A percentile compares a stretch with the other conserved stretches of the same genome.
Conservation (phyloP, 2,888 invertebrate species). For the Lacanobia wlatinum region DNA sequence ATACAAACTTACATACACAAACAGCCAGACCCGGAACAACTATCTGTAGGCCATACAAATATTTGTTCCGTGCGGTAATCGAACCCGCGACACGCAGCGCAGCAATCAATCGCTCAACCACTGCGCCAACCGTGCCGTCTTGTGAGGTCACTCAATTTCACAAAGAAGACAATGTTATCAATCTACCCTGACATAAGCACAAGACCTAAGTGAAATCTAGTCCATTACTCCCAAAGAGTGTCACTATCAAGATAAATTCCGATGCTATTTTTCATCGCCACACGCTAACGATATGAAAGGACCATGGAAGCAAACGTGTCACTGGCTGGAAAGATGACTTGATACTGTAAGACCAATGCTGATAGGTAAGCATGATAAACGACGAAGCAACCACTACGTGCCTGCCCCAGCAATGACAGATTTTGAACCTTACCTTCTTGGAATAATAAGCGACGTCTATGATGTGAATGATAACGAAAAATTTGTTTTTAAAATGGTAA, state of each 20-base stretch:
- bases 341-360: conserved; percentile 75
- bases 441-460: conserved; percentile 63
- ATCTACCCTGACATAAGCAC: conserved; percentile 5
- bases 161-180: conserved; percentile 4
- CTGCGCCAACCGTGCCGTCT: background rate
- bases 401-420: conserved; percentile 62
- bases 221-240: conserved; percentile 28
- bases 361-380: conserved; percentile 82
- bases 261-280: conserved; percentile 63
- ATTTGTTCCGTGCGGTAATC: no score
- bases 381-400: conserved; percentile 72
- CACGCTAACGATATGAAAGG: conserved; percentile 48
- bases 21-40: no score
- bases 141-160: background rate
- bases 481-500: conserved; percentile 34
- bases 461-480: conserved; percentile 30
- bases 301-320: conserved; percentile 57
- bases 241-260: conserved; percentile 47
- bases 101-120: no score
- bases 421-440: conserved; percentile 54
- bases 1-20: no score
- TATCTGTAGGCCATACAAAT: no score
- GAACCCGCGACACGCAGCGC: no score
- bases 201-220: conserved; percentile 28
- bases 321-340: conserved; percentile 73